phyloP scores from a whole-genome alignment of 2,113 vertebrate species.

The Amazona guildingii region DNA sequence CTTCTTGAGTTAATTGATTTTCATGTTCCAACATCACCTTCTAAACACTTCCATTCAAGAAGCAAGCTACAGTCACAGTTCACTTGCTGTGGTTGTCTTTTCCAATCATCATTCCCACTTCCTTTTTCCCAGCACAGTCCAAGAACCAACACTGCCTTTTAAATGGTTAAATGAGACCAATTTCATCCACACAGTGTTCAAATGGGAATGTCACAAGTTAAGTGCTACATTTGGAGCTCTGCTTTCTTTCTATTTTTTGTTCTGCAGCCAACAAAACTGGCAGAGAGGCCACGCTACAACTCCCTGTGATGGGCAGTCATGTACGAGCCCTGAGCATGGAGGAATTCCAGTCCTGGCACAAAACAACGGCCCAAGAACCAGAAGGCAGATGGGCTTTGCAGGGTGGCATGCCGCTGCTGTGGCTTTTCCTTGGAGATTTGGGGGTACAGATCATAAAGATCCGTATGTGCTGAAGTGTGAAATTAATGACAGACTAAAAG shows the following conservation, averaged over 20 bases:
- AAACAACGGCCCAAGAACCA: rapidly evolving
- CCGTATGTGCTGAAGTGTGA: not conserved
- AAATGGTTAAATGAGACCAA: not conserved
- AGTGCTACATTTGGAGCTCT: not conserved
- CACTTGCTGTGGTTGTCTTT: constrained; percentile 34
- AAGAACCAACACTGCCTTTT: not conserved
- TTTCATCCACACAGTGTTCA: not conserved
- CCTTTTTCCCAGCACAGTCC: not conserved
- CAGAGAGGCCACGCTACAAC: not conserved
- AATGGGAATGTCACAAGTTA: rapidly evolving
- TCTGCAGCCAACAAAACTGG: not conserved
- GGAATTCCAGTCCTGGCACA: not conserved
- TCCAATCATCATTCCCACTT: constrained; percentile 15
- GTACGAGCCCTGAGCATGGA: not conserved
- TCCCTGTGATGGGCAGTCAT: rapidly evolving
- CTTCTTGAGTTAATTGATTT: constrained; percentile 70
- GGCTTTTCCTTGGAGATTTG: not conserved
- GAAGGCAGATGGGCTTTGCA: not conserved
- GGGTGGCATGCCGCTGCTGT: not conserved
- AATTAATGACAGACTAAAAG: not conserved
- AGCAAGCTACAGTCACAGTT: constrained; percentile 53
- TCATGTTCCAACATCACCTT: constrained; percentile 64
- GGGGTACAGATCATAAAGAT: not conserved
- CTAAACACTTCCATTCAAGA: constrained; percentile 68
- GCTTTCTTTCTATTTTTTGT: rapidly evolving